Conservation (phyloP, 2,113 vertebrate genomes). For the Labrus mixtus region DNA sequence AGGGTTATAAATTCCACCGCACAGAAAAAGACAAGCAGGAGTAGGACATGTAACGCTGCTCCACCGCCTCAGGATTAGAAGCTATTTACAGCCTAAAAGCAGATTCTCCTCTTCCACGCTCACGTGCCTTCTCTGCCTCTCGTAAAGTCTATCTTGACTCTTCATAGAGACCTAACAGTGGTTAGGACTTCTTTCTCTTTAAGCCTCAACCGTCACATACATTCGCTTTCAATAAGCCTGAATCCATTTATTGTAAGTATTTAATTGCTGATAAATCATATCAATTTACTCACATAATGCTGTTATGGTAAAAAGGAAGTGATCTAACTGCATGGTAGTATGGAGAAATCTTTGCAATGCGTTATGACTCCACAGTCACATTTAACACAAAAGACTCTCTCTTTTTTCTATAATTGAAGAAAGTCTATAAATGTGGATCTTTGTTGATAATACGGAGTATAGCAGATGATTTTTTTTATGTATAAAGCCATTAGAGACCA, state of each 20-base stretch:
- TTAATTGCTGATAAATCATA: neutral
- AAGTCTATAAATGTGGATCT: constrained; percentile 2
- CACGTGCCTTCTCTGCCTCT: constrained; percentile 7
- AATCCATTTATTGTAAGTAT: neutral
- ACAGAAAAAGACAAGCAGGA: constrained; percentile 26
- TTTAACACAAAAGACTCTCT: neutral
- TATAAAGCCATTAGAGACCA: constrained; percentile 55
- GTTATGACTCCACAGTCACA: neutral
- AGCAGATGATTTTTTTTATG: constrained; percentile 33
- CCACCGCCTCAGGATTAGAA: constrained; percentile 59
- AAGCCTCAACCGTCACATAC: constrained; percentile 5
- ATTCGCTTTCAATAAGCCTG: neutral
- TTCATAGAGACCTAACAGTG: neutral
- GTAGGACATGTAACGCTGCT: constrained; percentile 37
- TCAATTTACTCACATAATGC: neutral
- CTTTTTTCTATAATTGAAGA: neutral
- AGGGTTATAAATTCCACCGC: neutral
- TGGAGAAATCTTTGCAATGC: neutral
- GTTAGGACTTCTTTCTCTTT: constrained; percentile 1
- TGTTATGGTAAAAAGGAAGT: neutral
- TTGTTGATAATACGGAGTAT: constrained; percentile 40
- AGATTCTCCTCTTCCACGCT: constrained; percentile 37
- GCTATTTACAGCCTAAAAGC: constrained; percentile 62
- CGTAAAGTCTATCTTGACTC: constrained; percentile 3
- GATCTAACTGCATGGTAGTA: neutral